Percentiles rank a stretch among this genome's conserved stretches.
Evolutionary conservation across 2,113 vertebrate species (phyloP).

Genomic region (Brachyhypopomus occidentalis): DNA sequence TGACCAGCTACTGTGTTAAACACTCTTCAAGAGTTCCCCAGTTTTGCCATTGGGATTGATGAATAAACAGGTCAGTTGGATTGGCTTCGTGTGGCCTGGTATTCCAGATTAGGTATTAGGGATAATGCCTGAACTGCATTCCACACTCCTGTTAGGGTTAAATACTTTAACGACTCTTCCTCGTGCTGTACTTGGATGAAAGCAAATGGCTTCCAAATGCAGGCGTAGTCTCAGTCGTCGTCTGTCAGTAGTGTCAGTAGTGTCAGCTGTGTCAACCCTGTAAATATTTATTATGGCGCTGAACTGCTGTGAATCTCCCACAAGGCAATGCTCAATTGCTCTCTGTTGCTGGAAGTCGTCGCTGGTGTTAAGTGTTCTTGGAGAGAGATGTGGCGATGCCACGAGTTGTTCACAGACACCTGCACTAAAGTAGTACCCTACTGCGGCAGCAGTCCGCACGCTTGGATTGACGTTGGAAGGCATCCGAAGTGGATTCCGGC

Average conservation of each 20-base stretch:
- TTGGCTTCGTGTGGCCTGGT: too few relatives aligned
- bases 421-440: constrained; percentile 57
- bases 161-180: neutral
- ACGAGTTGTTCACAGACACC: constrained; percentile 34
- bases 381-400: constrained; percentile 24
- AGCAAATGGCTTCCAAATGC: neutral
- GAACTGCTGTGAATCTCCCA: neutral
- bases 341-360: constrained; percentile 65
- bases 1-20: neutral
- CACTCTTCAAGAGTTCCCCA: neutral
- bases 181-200: neutral
- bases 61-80: too few relatives aligned
- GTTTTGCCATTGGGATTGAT: neutral
- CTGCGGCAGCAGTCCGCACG: constrained; percentile 39
- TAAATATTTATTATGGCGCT: too few relatives aligned
- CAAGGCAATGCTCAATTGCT: constrained; percentile 41
- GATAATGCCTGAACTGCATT: neutral
- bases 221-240: too few relatives aligned
- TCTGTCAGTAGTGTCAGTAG: too few relatives aligned
- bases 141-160: neutral
- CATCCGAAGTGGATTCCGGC: neutral
- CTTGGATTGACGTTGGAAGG: constrained; percentile 61
- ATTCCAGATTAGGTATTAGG: too few relatives aligned
- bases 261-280: too few relatives aligned
- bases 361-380: constrained; percentile 69